These are phyloP conservation scores for Petrocephalus schoutedeni DNA, from an alignment of 2,797 vertebrate genomes.

Conservation along the genomic window DNA sequence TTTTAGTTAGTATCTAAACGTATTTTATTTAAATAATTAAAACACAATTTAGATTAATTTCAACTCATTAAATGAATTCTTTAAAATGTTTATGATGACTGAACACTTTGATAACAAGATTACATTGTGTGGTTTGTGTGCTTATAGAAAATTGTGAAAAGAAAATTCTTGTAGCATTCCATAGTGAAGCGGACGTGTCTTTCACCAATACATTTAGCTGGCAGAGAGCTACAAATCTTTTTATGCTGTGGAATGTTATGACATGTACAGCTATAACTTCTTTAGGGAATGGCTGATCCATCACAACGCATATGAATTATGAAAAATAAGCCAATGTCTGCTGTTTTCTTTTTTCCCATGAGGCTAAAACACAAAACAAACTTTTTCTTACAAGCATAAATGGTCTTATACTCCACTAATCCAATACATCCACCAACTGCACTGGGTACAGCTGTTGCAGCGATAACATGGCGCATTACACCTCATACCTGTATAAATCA, in stretches of 20 bases:
- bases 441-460: not conserved
- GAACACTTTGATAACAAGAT: not conserved
- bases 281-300: not conserved
- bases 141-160: not conserved
- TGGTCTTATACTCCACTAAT: not conserved
- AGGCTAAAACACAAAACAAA: not conserved
- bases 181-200: not conserved
- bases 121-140: not conserved
- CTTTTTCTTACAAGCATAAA: not conserved
- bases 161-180: not conserved
- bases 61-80: not conserved
- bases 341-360: not conserved
- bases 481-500: conserved; percentile 16
- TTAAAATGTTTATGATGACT: not conserved
- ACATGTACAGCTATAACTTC: not conserved
- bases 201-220: not conserved
- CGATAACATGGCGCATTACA: not conserved
- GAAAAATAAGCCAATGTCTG: not conserved
- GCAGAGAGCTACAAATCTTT: not conserved
- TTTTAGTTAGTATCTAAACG: not conserved
- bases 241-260: not conserved
- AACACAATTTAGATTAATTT: not conserved
- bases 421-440: not conserved
- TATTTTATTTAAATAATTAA: not conserved
- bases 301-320: not conserved